These are phyloP conservation scores for Coenobita brevimanus DNA, from an alignment of 1,140 invertebrate species.

Conservation along the genomic window DNA sequence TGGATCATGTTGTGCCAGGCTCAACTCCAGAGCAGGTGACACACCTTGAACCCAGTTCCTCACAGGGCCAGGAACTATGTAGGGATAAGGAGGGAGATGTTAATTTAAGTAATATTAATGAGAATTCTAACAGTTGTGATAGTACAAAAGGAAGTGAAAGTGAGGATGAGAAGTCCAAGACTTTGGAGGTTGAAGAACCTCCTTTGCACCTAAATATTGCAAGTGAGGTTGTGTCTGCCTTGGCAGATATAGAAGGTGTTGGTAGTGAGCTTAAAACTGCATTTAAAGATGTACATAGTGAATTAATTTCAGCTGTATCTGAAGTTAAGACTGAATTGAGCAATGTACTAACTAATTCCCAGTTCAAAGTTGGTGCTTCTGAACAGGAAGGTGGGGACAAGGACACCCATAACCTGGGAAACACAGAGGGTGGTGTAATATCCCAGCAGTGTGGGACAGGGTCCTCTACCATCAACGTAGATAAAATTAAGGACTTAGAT, in stretches of 20 bases:
- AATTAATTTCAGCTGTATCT: slow-evolving; percentile 37
- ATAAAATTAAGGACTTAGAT: slow-evolving; percentile 27
- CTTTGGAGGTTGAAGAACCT: not conserved
- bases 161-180: not conserved
- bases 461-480: not conserved
- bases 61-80: not conserved
- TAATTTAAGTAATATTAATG: slow-evolving; percentile 9
- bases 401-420: not conserved
- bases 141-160: not conserved
- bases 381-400: slow-evolving; percentile 7
- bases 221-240: slow-evolving; percentile 16
- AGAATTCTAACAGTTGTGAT: not conserved
- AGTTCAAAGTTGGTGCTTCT: slow-evolving; percentile 24
- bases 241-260: slow-evolving; percentile 28
- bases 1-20: not conserved
- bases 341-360: slow-evolving; percentile 37
- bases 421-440: slow-evolving; percentile 33
- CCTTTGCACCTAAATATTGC: slow-evolving; percentile 16
- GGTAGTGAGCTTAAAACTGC: slow-evolving; percentile 35
- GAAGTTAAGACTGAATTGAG: slow-evolving; percentile 32
- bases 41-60: not conserved
- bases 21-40: not conserved
- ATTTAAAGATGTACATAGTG: slow-evolving; percentile 50
- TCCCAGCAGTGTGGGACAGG: not conserved
- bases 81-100: not conserved